Evolutionary conservation across 53 echinoderm and acorn worm species (phyloP).

Genomic region (Echinometra lucunter): DNA sequence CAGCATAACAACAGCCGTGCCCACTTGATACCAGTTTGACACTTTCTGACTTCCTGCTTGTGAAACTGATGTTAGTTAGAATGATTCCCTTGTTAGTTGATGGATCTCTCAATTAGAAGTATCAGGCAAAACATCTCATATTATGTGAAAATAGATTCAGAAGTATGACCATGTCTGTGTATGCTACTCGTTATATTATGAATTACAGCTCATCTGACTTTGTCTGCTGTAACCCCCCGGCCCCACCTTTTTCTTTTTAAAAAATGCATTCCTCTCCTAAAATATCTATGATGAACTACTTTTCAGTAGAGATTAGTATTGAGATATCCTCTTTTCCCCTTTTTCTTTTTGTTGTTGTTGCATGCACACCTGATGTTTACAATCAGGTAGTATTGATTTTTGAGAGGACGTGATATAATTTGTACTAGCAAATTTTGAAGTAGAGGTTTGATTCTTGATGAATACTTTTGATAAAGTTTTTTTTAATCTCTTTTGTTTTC

Average conservation of each 20-base stretch:
- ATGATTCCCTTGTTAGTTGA: not conserved
- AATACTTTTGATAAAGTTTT: not conserved
- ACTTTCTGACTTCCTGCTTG: constrained; percentile 9
- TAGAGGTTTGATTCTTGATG: not conserved
- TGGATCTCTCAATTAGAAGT: not conserved
- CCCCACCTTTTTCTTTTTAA: not conserved
- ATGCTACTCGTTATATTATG: not conserved
- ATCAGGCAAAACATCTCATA: not conserved
- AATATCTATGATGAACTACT: too few species aligned
- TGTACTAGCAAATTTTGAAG: not conserved
- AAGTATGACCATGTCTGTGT: not conserved
- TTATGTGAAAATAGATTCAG: not conserved
- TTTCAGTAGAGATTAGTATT: too few species aligned
- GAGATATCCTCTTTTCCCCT: too few species aligned
- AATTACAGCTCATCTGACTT: not conserved
- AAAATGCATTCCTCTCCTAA: too few species aligned
- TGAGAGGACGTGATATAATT: too few species aligned
- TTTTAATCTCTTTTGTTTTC: constrained; percentile 15
- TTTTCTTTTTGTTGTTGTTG: too few species aligned
- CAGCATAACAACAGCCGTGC: constrained; percentile 28
- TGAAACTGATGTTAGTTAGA: constrained; percentile 12
- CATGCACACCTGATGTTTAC: not conserved
- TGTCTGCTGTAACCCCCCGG: not conserved
- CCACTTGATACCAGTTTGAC: constrained; percentile 27
- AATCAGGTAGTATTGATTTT: not conserved